Percentiles rank a stretch among this genome's conserved stretches.
Conservation (phyloP, 2,797 vertebrate species). For the Poeciliopsis gracilis region DNA sequence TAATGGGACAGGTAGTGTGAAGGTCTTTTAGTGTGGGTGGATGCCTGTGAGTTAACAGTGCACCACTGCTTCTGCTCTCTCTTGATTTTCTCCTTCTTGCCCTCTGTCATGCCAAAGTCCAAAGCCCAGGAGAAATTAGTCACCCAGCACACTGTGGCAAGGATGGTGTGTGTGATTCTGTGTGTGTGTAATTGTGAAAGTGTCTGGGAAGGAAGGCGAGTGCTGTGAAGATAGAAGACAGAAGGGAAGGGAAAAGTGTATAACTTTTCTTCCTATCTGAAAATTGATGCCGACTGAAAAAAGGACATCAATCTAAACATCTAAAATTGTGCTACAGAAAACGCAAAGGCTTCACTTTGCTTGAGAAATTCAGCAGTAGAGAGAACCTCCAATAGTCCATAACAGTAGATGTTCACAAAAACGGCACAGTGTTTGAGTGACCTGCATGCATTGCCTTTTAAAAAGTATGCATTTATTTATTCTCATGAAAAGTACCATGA, state of each 20-base stretch:
- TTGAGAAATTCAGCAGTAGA: background rate
- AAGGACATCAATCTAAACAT: constrained; percentile 46
- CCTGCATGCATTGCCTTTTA: background rate
- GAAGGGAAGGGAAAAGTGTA: constrained; percentile 46
- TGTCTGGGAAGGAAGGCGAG: constrained; percentile 44
- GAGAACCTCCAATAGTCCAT: constrained; percentile 8
- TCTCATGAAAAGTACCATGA: background rate
- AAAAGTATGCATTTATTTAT: background rate
- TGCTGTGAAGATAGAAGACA: constrained; percentile 38
- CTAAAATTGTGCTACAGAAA: constrained; percentile 38
- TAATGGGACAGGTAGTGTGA: constrained; percentile 57
- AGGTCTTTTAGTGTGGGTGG: constrained; percentile 59
- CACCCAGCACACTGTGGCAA: constrained; percentile 57
- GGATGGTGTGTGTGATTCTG: constrained; percentile 33
- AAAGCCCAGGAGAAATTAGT: constrained; percentile 84
- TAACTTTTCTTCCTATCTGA: constrained; percentile 65
- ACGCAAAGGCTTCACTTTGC: constrained; percentile 31
- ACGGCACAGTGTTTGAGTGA: constrained; percentile 11
- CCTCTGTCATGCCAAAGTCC: constrained; percentile 66
- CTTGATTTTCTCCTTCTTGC: constrained; percentile 69
- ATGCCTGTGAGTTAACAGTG: constrained; percentile 63
- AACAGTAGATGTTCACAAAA: constrained; percentile 27
- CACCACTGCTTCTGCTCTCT: constrained; percentile 53
- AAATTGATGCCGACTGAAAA: constrained; percentile 62
- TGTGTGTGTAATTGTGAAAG: constrained; percentile 10